Base-by-base conservation (phyloP, 2,113 vertebrate species). In the Rafetus swinhoei region DNA sequence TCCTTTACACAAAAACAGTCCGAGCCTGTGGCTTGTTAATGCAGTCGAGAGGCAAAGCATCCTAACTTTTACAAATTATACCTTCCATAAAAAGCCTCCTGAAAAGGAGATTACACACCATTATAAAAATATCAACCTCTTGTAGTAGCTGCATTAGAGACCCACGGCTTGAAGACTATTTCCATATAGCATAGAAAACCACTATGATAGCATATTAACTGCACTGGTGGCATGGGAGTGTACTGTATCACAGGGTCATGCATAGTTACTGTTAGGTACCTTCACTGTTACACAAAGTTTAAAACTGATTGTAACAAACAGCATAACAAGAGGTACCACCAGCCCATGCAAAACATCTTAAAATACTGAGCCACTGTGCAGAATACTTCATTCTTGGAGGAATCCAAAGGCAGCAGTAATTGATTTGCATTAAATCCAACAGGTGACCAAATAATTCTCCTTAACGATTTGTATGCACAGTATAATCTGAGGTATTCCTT, bases 1-100 rank as follows among this genome's bases (percentile, higher is more conserved):
- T 98, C 98, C 97, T 97, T 97, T 97, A 98, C 98, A 98, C 96
- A 98, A 97, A 98, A 97, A 93, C 98, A 98, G 98, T 97, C 98
- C 96, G 96, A 98, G 98, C 98, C 97, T 93, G 50, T 96, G 98
- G 97, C 96, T 84, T 91, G 97, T 94, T 56, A 94, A 97, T 97
- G 98, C 98, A 98, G 98, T 97, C 72, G 97, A 97, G 98, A 98
- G 98, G 98, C 98, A 97, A 97, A 96, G 97, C 97, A 90, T 96
- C 96, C 96, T 95, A 95, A 95, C 97, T 95, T 87, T 94, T 96
- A 97, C 98, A 97, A 97, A 97, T 94, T 92, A 97, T 95, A 96
- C 98, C 97, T 97, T 98, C 97, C 97, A 69, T 84, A 97, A 97
- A 98, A 97, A 97, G 97, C 97, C 97, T 97, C 97, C 95, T 39